phyloP scores from a whole-genome alignment of 2,888 invertebrate species.

The Phyllotreta cruciferae region DNA sequence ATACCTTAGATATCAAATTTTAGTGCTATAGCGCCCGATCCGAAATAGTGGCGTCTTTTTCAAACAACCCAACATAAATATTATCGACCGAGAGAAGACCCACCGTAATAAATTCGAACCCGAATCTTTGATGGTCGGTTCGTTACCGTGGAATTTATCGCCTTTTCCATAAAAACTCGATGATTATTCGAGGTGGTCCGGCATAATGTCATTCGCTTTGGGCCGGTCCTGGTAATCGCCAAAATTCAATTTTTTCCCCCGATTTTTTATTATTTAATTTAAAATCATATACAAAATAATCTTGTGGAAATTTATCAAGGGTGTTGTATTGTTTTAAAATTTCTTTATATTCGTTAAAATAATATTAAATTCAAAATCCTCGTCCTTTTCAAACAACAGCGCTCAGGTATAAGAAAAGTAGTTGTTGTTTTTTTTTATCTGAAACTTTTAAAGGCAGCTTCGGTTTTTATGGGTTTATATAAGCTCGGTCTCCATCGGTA shows the following conservation, averaged over 20 bases:
- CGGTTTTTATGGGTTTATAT: constrained; percentile 36
- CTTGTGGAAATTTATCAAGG: no score
- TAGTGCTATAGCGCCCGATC: no score
- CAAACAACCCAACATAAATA: constrained; percentile 3
- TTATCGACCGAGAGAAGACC: constrained; percentile 5
- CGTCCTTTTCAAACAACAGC: background rate
- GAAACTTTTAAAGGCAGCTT: constrained; percentile 30
- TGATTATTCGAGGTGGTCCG: constrained; percentile 12
- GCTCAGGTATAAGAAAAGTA: constrained; percentile 35
- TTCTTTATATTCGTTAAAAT: constrained; percentile 9
- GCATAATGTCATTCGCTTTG: background rate
- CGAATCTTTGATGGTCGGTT: constrained; percentile 4
- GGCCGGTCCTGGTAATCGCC: background rate
- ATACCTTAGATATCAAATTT: background rate
- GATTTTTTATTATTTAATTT: no score
- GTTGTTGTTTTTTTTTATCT: constrained; percentile 35
- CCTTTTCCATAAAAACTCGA: constrained; percentile 1
- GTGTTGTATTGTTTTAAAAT: background rate
- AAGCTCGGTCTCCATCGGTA: constrained; percentile 34
- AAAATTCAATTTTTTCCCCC: no score
- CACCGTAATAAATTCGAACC: constrained; percentile 3
- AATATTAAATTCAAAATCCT: constrained; percentile 7
- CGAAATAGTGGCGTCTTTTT: background rate
- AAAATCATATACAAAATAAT: no score
- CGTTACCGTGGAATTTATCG: constrained; percentile 12